phyloP scores from a whole-genome alignment of 1,140 invertebrate species.

The Rhizoglyphus robini region DNA sequence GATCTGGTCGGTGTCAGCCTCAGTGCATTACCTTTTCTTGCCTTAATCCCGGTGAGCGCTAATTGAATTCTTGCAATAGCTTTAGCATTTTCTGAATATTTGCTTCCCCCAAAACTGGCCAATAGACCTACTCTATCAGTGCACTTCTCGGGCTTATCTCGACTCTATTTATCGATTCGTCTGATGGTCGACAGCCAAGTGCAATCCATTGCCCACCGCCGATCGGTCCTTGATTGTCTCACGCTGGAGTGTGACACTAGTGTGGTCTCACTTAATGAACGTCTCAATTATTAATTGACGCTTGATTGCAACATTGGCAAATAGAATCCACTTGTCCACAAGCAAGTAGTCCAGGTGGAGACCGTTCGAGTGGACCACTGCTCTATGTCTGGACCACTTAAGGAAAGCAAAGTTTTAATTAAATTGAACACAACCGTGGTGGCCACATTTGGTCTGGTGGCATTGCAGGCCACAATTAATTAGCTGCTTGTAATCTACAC shows the following conservation, averaged over 20 bases:
- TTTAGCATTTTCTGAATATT: background rate
- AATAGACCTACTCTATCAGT: no score
- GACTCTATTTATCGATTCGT: no score
- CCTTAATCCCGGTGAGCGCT: background rate
- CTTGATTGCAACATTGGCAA: background rate
- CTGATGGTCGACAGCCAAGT: no score
- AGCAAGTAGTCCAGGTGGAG: background rate
- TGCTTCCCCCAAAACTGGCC: no score
- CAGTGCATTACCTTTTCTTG: background rate
- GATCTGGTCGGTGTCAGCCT: background rate
- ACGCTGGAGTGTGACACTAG: no score
- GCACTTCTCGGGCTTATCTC: no score
- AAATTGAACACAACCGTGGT: background rate
- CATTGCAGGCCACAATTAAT: constrained; percentile 1
- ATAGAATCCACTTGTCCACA: background rate
- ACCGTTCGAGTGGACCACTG: background rate
- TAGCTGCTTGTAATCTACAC: constrained; percentile 8
- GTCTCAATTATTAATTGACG: background rate
- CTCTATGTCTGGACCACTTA: background rate
- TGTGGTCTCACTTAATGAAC: background rate
- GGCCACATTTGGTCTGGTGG: background rate
- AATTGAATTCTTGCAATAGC: background rate
- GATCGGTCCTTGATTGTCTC: no score
- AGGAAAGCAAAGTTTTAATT: constrained; percentile 11
- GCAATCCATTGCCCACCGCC: no score